phyloP scores from a whole-genome alignment of 2,888 invertebrate species.

The Chydorus sphaericus region DNA sequence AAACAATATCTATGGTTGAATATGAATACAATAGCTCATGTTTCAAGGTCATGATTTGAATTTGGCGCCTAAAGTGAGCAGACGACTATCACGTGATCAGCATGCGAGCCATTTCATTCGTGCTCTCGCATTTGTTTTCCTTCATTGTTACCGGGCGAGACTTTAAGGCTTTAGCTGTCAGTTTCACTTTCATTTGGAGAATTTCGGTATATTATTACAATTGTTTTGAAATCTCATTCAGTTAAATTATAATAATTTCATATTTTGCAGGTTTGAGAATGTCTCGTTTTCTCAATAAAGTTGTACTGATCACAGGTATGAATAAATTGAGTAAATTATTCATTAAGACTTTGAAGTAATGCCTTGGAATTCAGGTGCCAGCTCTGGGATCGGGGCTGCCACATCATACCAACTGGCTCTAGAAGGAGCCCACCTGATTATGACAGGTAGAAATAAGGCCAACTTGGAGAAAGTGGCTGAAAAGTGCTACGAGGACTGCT shows the following conservation, averaged over 20 bases:
- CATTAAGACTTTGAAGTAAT: background rate
- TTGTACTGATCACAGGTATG: conserved; percentile 4
- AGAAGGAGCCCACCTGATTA: conserved; percentile 55
- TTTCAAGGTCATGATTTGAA: too few relatives aligned
- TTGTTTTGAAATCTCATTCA: background rate
- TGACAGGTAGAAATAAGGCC: conserved; percentile 47
- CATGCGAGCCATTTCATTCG: too few relatives aligned
- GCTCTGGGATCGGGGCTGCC: conserved; percentile 71
- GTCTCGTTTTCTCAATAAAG: conserved; percentile 5
- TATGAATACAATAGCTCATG: too few relatives aligned
- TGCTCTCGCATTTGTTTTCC: too few relatives aligned
- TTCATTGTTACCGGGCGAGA: too few relatives aligned
- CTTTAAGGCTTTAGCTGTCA: too few relatives aligned
- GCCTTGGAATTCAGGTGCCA: conserved; percentile 42
- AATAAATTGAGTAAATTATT: background rate
- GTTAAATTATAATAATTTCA: background rate
- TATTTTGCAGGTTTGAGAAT: background rate
- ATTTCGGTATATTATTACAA: too few relatives aligned
- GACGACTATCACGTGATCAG: too few relatives aligned
- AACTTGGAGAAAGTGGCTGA: conserved; percentile 1
- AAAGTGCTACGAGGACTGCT: conserved; percentile 1
- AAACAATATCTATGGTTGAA: too few relatives aligned
- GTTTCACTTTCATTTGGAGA: too few relatives aligned
- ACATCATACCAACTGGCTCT: conserved; percentile 61
- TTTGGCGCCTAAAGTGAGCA: too few relatives aligned